Percentiles rank a stretch among this genome's conserved stretches.
phyloP scores from a whole-genome alignment of 2,113 vertebrate genomes.

The Shinisaurus crocodilurus region DNA sequence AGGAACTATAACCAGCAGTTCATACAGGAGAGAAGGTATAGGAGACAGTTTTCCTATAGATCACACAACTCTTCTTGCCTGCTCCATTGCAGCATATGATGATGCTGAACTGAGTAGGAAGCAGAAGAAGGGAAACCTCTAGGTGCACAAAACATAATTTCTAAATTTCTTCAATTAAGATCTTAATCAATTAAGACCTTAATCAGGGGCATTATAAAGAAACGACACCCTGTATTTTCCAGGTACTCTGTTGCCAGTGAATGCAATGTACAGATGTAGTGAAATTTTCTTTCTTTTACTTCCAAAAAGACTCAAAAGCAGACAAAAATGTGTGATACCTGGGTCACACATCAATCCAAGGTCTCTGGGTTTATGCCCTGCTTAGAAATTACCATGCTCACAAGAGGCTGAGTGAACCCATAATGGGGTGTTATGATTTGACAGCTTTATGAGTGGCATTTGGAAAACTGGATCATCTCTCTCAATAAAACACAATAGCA shows the following conservation, averaged over 20 bases:
- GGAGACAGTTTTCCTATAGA: background rate
- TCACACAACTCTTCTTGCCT: background rate
- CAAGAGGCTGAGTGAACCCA: background rate
- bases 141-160: background rate
- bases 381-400: background rate
- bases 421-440: background rate
- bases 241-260: background rate
- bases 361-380: background rate
- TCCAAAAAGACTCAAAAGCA: background rate
- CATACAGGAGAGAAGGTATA: background rate
- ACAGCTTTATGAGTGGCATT: background rate
- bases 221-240: background rate
- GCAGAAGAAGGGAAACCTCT: background rate
- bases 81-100: background rate
- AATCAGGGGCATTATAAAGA: background rate
- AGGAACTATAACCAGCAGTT: background rate
- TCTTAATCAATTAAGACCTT: too few species aligned
- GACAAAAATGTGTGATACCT: background rate
- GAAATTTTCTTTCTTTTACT: background rate
- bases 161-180: too few species aligned
- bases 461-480: background rate
- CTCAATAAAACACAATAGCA: background rate
- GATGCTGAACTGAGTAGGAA: background rate
- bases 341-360: background rate
- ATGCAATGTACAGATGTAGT: background rate